Base-by-base conservation (phyloP, 2,113 vertebrate species). In the Glaucomys volans region DNA sequence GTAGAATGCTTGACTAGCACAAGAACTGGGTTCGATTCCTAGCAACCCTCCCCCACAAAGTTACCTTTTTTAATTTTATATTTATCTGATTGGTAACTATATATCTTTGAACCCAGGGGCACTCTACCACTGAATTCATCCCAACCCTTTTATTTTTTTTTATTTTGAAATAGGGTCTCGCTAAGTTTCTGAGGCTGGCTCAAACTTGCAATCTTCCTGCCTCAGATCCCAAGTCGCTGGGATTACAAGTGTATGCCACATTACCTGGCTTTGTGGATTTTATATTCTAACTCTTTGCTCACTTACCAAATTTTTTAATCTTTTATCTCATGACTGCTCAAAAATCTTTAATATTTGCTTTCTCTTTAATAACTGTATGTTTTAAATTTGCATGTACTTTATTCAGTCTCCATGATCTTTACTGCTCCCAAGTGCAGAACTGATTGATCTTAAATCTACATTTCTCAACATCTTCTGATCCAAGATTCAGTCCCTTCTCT, bases 321-420 rank as follows among this genome's bases (percentile, higher is more conserved):
- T 95, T 71, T 59, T 62, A 83, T n/a, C 37, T 84, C 76, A 18
- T 52, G 40, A 80, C 35, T 44, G 30, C 44, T 82, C 13, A 87
- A 90, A 89, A 54, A 93, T 37, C 75, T 81, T 94, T 2, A 89
- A 83, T 94, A 18, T 12, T 84, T 72, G 37, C 37, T 59, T 90
- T 85, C 71, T 64, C 28, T 66, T 90, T 64, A 87, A 89, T 32
- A 64, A 10, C 22, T n/a, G 62, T 20, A 93, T 67, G 40, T 35
- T 74, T 82, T 44, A 16, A 64, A 72, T 89, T 40, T 62, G 30
- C 28, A 50, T 59, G 24, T 40, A 77, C 85, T 66, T 81, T 50
- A 71, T 12, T 72, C 59, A 28, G 26, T 37, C 40, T 87, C 30
- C 37, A 66, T 42, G n/a, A 75, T 59, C 62, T 75, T 77, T 91